Percentiles rank a stretch among this genome's conserved stretches.
Evolutionary conservation across 2,888 invertebrate species (phyloP).

Genomic region (Synergus umbraculus): DNA sequence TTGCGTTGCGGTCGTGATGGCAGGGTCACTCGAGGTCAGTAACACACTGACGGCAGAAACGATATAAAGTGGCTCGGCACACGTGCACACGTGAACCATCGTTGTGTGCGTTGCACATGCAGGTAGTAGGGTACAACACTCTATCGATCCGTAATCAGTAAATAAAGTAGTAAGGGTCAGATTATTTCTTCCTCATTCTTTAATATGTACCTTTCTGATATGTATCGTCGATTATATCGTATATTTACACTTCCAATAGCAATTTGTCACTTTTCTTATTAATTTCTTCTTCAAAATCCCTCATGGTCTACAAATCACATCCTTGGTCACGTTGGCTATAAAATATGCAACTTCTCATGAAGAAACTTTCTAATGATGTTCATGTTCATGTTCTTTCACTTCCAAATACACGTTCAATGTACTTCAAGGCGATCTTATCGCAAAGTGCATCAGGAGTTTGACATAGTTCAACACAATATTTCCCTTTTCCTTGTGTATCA

Average conservation of each 20-base stretch:
- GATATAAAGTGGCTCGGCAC: conserved; percentile 55
- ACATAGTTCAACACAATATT: not conserved
- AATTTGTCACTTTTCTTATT: no score
- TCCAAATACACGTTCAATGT: no score
- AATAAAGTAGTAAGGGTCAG: conserved; percentile 54
- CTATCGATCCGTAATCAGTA: conserved; percentile 64
- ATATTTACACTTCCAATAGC: no score
- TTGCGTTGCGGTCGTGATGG: conserved; percentile 67
- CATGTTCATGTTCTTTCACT: no score
- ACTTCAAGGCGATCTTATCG: no score
- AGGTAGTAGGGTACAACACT: conserved; percentile 50
- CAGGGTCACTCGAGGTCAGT: conserved; percentile 76
- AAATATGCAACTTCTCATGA: no score
- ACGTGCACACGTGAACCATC: conserved; percentile 52
- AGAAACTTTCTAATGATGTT: no score
- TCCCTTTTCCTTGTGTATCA: not conserved
- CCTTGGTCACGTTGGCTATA: no score
- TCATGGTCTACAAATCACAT: no score
- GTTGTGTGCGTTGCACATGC: conserved; percentile 55
- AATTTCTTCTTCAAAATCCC: no score
- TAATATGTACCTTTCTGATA: no score
- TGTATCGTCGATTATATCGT: no score
- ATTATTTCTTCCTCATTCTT: conserved; percentile 23
- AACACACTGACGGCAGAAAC: conserved; percentile 73
- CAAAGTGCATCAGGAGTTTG: not conserved